Percentiles rank a stretch among this genome's conserved stretches.
phyloP scores from a whole-genome alignment of 2,113 vertebrate species.

The Spermophilus dauricus region DNA sequence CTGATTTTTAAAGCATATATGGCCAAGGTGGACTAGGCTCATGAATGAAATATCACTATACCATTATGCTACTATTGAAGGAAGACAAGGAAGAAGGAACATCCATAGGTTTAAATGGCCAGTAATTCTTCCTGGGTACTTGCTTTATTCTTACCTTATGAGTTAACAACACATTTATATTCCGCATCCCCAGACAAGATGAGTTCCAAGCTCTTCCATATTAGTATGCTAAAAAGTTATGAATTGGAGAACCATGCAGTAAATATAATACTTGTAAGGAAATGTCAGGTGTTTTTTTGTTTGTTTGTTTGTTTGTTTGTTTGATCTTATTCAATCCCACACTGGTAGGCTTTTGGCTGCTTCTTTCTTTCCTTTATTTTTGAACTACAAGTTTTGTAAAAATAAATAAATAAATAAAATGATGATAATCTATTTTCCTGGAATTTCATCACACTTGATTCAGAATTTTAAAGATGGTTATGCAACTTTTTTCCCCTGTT shows the following conservation, averaged over 20 bases:
- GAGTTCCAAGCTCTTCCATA: conserved; percentile 45
- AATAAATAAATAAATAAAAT: neutral
- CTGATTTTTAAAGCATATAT: neutral
- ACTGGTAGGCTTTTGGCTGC: conserved; percentile 15
- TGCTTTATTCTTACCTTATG: conserved; percentile 42
- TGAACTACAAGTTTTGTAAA: neutral
- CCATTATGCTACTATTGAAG: neutral
- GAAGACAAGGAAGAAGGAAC: neutral
- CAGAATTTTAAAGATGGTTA: conserved; percentile 83
- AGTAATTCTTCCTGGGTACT: neutral
- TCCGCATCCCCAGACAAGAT: conserved; percentile 47
- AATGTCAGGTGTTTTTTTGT: neutral
- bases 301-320: too few relatives aligned
- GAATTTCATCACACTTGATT: conserved; percentile 80
- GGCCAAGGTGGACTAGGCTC: neutral
- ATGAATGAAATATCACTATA: rapidly evolving
- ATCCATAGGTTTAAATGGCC: neutral
- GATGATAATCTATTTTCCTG: conserved; percentile 65
- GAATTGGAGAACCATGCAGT: neutral
- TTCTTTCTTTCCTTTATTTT: neutral
- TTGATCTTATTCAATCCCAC: conserved; percentile 41
- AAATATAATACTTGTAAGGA: neutral
- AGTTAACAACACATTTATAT: conserved; percentile 72
- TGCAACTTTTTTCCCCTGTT: conserved; percentile 75
- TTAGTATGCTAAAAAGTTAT: conserved; percentile 32